These are phyloP conservation scores for Galeruca laticollis DNA, from an alignment of 2,888 invertebrate species.

Conservation along the genomic window DNA sequence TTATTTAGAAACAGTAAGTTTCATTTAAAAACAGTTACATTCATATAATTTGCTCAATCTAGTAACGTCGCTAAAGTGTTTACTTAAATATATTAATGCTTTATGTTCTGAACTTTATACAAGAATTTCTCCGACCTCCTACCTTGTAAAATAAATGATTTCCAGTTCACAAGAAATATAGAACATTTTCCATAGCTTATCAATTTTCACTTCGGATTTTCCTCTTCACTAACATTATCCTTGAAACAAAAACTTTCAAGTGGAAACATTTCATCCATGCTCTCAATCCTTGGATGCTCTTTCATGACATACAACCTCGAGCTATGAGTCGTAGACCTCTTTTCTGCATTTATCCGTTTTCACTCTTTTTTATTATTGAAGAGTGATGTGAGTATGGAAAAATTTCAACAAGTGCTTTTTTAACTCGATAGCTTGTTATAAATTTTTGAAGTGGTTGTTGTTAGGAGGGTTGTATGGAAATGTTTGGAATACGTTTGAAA, in stretches of 20 bases:
- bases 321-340: conserved; percentile 2
- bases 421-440: not conserved
- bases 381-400: conserved; percentile 18
- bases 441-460: not conserved
- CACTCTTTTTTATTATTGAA: conserved; percentile 34
- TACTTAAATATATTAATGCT: not conserved
- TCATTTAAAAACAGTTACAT: no score
- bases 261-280: conserved; percentile 7
- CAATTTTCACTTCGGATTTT: conserved; percentile 5
- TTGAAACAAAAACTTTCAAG: conserved; percentile 16
- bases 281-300: conserved; percentile 13
- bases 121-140: not conserved
- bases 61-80: not conserved
- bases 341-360: conserved; percentile 17
- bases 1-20: no score
- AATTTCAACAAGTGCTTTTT: conserved; percentile 11
- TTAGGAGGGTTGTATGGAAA: not conserved
- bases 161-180: not conserved
- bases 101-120: not conserved
- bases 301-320: conserved; percentile 9
- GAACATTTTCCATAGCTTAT: conserved; percentile 1
- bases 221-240: conserved; percentile 10
- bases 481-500: not conserved
- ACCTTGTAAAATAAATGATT: not conserved
- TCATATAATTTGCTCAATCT: no score